Evolutionary conservation across 2,113 vertebrate species (phyloP), one percentile per base, ranked within the genome.

Genomic region (Pungitius pungitius): DNA sequence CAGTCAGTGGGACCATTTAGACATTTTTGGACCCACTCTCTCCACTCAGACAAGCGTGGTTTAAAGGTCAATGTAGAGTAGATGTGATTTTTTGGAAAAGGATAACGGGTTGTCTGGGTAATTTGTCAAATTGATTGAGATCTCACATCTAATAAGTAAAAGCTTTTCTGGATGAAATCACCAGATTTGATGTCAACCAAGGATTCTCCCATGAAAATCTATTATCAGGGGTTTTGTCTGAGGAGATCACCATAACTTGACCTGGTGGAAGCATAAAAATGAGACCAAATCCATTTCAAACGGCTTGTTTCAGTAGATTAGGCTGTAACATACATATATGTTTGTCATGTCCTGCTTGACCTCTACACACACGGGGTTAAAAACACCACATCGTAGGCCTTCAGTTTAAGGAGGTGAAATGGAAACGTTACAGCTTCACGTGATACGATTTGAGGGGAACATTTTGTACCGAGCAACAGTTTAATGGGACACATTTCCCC

Each of bases 21-120:
- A 60, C 81, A 87, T 87, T 75, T 77, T 80, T 91, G 27, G 71
- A 69, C 80, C 79, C 75, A 84, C 87, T 69, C 30, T 45, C 39
- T 27, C 22, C 39, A 15, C 27, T 75, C 72, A 6, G 15, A 81
- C 27, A 40, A 22, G 33, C 70, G 1, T n/a, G 49, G 72, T 26
- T 57, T 49, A 69, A 87, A 86, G 77, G 83, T 83, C 87, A 81
- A 20, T 1, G 26, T 22, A 18, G 35, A 12, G 20, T 24, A 5
- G 9, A 27, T 77, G n/a, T 4, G 40, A 65, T 54, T 66, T 57
- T 37, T 14, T 49, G 18, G 5, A 43, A 55, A 47, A n/a, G n/a
- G 4, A 60, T 43, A 2, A 54, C 14, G 39, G 54, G 10, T 54
- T 26, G 17, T 17, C 24, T 24, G n/a, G 7, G 33, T 6, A 4